These are phyloP conservation scores for Euschistus heros DNA, from an alignment of 1,140 invertebrate species.

Conservation along the genomic window DNA sequence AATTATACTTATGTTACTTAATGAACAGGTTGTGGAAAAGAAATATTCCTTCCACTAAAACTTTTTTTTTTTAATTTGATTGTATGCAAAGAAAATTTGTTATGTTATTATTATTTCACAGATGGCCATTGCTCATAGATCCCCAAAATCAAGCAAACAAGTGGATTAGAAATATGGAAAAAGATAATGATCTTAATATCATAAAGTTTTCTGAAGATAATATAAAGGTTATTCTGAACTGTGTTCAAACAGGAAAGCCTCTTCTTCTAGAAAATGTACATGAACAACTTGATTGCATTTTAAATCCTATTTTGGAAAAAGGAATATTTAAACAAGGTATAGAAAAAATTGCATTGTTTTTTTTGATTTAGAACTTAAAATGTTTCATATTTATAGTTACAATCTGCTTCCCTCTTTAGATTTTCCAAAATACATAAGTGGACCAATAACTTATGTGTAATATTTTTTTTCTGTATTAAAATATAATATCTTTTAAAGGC, in stretches of 20 bases:
- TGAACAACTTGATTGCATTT: constrained; percentile 73
- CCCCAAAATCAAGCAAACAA: constrained; percentile 85
- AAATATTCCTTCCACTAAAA: too few relatives aligned
- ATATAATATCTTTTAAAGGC: neutral
- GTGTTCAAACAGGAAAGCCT: constrained; percentile 72
- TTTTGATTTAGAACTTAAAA: too few relatives aligned
- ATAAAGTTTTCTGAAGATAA: constrained; percentile 74
- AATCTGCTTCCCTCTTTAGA: too few relatives aligned
- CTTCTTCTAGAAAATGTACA: constrained; percentile 74
- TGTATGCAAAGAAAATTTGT: too few relatives aligned
- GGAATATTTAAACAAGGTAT: constrained; percentile 66
- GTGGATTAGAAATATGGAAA: constrained; percentile 88
- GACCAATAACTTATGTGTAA: too few relatives aligned
- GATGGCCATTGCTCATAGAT: constrained; percentile 84
- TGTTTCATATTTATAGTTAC: too few relatives aligned
- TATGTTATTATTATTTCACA: neutral
- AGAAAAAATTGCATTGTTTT: neutral
- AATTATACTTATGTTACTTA: too few relatives aligned
- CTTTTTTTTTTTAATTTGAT: too few relatives aligned
- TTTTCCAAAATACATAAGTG: too few relatives aligned
- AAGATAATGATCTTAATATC: constrained; percentile 62
- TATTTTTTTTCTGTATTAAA: neutral
- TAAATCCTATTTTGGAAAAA: constrained; percentile 73
- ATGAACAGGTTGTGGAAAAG: too few relatives aligned
- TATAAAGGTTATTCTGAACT: constrained; percentile 69